Base-by-base conservation (phyloP, 2,888 invertebrate species). In the Molorchus minor region DNA sequence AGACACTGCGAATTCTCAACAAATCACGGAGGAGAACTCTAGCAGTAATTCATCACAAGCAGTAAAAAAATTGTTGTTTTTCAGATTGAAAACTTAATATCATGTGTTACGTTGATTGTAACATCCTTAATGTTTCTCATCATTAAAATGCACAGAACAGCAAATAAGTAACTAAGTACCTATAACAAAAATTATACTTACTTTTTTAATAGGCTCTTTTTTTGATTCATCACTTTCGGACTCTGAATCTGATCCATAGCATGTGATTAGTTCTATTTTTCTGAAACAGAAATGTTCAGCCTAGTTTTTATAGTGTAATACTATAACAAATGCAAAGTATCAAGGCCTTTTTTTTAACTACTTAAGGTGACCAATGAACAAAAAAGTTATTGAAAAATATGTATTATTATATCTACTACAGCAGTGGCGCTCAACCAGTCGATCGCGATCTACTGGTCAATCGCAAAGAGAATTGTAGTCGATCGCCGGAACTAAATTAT, bases 221-320 rank as follows among this genome's bases (percentile, higher is more conserved):
- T 78, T 77, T 1, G 78, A 75, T 33, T 80, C 80, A 21, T 83
- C 83, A 35, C 72, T 73, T 62, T 80, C 79, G 20, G 78, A 77
- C 53, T 81, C 81, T 8, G 80, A 78, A 58, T 84, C 83, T 36
- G 81, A 82, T n/a, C 83, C 83, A 70, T 84, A 86, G 0, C 84
- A 85, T 3, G 85, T 83, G 64, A 86, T 85, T 75, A 86, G 79
- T 69, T 84, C 84, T 66, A 85, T 84, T 81, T 83, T 84, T 49
- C 85, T 85, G 65, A 46, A 78, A 77, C n/a, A 33, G n/a, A 33
- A 10, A 10, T 10, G n/a, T n/a, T n/a, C n/a, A n/a, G n/a, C n/a
- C n/a, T n/a, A n/a, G n/a, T n/a, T n/a, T n/a, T n/a, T n/a, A n/a
- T n/a, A n/a, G n/a, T n/a, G n/a, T n/a, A n/a, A n/a, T n/a, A n/a